A percentile compares a stretch with the other conserved stretches of the same genome.
Evolutionary conservation across 2,888 invertebrate genomes (phyloP).

Genomic region (Drosophila fungiperda): DNA sequence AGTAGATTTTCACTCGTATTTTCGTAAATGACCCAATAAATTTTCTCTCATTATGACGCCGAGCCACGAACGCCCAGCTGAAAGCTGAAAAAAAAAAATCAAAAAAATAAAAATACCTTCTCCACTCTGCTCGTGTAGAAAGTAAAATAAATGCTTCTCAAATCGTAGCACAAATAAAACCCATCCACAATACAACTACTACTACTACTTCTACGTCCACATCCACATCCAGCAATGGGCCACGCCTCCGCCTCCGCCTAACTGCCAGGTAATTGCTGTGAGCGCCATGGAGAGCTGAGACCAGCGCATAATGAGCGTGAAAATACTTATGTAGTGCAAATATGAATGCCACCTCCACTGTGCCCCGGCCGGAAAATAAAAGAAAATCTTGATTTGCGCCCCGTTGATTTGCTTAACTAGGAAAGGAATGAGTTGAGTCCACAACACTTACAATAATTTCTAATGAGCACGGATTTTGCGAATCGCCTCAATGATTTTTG

Average conservation of each 20-base stretch:
- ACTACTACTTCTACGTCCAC: too few species aligned
- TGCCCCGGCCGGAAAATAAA: slow-evolving; percentile 26
- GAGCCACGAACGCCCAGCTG: slow-evolving; percentile 64
- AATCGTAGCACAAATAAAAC: slow-evolving; percentile 55
- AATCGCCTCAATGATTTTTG: background rate
- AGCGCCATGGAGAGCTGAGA: slow-evolving; percentile 62
- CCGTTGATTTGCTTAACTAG: slow-evolving; percentile 35
- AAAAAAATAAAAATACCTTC: too few species aligned
- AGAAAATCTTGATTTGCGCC: slow-evolving; percentile 51
- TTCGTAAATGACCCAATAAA: slow-evolving; percentile 79
- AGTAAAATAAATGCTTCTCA: slow-evolving; percentile 67
- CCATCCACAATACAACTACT: slow-evolving; percentile 13
- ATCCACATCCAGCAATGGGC: background rate
- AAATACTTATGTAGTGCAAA: slow-evolving; percentile 69
- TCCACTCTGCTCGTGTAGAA: background rate
- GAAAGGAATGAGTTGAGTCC: slow-evolving; percentile 10
- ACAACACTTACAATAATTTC: slow-evolving; percentile 16
- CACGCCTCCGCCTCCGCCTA: slow-evolving; percentile 21
- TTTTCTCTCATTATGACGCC: slow-evolving; percentile 80
- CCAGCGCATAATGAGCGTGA: slow-evolving; percentile 76
- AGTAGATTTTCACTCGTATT: slow-evolving; percentile 73
- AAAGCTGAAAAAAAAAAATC: background rate
- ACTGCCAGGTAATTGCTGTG: slow-evolving; percentile 72
- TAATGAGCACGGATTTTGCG: slow-evolving; percentile 13
- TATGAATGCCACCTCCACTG: slow-evolving; percentile 61